Percentiles rank a stretch among this genome's conserved stretches.
Evolutionary conservation across 2,113 vertebrate species (phyloP).

Genomic region (Bothrops jararaca): DNA sequence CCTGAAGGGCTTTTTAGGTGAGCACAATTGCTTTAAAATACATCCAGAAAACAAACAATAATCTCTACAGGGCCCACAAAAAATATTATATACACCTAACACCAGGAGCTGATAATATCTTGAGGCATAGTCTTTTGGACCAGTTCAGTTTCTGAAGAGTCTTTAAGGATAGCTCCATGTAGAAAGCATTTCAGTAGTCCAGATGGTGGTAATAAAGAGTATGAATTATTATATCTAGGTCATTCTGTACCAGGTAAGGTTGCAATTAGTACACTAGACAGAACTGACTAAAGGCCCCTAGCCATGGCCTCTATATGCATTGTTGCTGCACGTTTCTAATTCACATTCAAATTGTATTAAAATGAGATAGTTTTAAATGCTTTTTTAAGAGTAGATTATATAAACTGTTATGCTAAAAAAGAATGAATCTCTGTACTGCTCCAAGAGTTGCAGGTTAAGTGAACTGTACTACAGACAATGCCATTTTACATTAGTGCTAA

Average conservation of each 20-base stretch:
- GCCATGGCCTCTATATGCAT: background rate
- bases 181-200: background rate
- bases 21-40: background rate
- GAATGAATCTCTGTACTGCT: background rate
- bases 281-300: background rate
- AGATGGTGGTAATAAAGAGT: background rate
- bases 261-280: background rate
- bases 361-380: background rate
- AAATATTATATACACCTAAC: background rate
- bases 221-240: background rate
- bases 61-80: background rate
- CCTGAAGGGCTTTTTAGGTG: background rate
- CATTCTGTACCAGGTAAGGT: background rate
- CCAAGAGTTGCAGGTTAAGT: background rate
- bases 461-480: background rate
- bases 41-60: background rate
- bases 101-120: background rate
- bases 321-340: background rate
- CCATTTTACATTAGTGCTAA: background rate
- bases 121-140: background rate
- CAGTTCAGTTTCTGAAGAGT: background rate
- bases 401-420: background rate
- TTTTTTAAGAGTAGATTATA: background rate
- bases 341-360: background rate
- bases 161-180: background rate